Evolutionary conservation across 2,113 vertebrate genomes (phyloP).

Genomic region (Thamnaconus septentrionalis): DNA sequence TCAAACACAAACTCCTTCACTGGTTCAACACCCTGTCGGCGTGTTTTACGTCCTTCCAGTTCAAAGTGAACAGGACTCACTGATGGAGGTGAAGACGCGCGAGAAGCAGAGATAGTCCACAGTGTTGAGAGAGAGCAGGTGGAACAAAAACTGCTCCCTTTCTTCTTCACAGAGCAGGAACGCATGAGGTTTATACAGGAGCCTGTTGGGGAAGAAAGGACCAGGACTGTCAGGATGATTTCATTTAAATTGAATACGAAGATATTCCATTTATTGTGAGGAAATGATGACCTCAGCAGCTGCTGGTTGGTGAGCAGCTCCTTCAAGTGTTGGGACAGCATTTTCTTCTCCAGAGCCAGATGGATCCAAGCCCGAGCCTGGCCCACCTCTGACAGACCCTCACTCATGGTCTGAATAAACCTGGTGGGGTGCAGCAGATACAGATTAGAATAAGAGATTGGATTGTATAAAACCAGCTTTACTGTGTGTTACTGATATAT

Average conservation of each 20-base stretch:
- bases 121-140: constrained; percentile 94
- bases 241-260: not conserved
- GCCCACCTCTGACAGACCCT: constrained; percentile 93
- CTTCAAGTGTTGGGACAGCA: constrained; percentile 94
- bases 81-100: constrained; percentile 85
- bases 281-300: constrained; percentile 61
- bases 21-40: not conserved
- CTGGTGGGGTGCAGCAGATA: constrained; percentile 62
- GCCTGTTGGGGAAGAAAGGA: constrained; percentile 73
- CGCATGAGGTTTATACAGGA: constrained; percentile 94
- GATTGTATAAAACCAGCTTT: not conserved
- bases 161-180: constrained; percentile 97
- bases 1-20: no score
- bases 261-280: constrained; percentile 48
- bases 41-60: constrained; percentile 4
- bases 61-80: constrained; percentile 49
- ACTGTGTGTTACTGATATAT: constrained; percentile 85
- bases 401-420: constrained; percentile 92
- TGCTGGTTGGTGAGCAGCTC: constrained; percentile 87
- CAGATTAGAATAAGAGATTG: not conserved
- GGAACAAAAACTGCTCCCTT: constrained; percentile 95
- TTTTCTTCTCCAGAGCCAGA: constrained; percentile 94
- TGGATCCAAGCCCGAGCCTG: constrained; percentile 94
- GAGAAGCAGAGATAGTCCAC: constrained; percentile 99
- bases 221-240: not conserved